phyloP scores from a whole-genome alignment of 2,888 invertebrate genomes.

The Neoitamus cyanurus region DNA sequence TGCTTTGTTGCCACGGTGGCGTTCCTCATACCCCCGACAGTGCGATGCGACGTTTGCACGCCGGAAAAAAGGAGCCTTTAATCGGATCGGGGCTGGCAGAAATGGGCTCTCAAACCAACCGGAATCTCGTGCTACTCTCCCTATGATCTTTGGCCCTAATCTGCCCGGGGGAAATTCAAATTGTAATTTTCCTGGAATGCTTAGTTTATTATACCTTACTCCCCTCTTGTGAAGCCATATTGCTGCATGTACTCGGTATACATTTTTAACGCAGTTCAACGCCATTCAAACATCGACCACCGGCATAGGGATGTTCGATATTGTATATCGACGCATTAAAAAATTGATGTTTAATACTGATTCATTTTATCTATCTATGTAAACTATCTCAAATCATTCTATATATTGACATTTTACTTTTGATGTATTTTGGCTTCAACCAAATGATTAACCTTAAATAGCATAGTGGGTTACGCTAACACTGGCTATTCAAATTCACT shows the following conservation, averaged over 20 bases:
- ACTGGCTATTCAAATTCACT: no score
- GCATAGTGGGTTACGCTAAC: no score
- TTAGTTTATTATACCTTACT: not conserved
- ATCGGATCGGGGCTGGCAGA: not conserved
- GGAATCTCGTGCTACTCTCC: not conserved
- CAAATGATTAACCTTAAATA: no score
- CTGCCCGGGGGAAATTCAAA: not conserved
- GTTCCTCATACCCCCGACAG: not conserved
- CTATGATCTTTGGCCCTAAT: not conserved
- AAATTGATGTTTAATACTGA: not conserved
- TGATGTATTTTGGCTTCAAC: no score
- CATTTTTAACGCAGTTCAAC: not conserved
- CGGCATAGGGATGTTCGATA: not conserved
- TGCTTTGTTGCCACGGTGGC: not conserved
- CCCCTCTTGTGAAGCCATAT: not conserved
- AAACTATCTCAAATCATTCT: not conserved
- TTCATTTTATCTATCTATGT: no score
- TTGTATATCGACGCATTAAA: not conserved
- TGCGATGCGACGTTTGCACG: no score
- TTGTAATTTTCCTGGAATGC: not conserved
- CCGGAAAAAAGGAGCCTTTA: not conserved
- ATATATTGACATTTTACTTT: not conserved
- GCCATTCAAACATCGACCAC: not conserved
- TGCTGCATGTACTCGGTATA: not conserved
- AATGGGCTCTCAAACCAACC: not conserved